Evolutionary conservation across 2,113 vertebrate genomes (phyloP), one percentile per base, ranked within the genome.

Genomic region (Paraplagusia blochii): DNA sequence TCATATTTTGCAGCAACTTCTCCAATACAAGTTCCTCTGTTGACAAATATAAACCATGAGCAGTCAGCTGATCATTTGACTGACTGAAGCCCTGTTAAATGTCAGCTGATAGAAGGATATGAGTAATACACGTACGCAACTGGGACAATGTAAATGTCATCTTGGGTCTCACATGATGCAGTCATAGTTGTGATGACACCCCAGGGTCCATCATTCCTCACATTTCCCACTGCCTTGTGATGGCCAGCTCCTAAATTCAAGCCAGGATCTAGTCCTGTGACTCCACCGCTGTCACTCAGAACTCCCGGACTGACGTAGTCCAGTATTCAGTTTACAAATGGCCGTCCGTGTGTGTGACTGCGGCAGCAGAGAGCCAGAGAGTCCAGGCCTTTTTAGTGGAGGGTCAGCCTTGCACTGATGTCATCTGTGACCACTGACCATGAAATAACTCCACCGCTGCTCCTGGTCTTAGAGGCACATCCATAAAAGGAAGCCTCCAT

Each of bases 401-500:
- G 72, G 81, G 76, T 77, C 78, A 85, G 62, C 53, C 43, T 69
- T 72, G 73, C 76, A 76, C 59, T 82, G 74, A 85, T 85, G 79
- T 86, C 84, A 83, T 76, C 45, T 11, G 14, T 76, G 76, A 63
- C 77, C 46, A n/a, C 9, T 56, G 55, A 44, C 53, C 72, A 72
- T 71, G 75, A 79, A 79, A 82, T 77, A 80, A 74, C 54, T 44
- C 58, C 52, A 16, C 66, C 49, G n/a, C 66, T 16, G 69, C 58
- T 69, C 59, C 33, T 44, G 53, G 58, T 56, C 69, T 69, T 61
- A 6, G 10, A 33, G 69, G 64, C 72, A 81, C 56, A 14, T 40
- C 87, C 85, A 74, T 86, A 87, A 73, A 88, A 81, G 83, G 85
- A 64, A 1, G 18, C 43, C 65, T 66, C 63, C 78, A 75, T 81